Evolutionary conservation across 2,888 invertebrate genomes (phyloP), one percentile per base, ranked within the genome.

Genomic region (Achlya flavicornis): DNA sequence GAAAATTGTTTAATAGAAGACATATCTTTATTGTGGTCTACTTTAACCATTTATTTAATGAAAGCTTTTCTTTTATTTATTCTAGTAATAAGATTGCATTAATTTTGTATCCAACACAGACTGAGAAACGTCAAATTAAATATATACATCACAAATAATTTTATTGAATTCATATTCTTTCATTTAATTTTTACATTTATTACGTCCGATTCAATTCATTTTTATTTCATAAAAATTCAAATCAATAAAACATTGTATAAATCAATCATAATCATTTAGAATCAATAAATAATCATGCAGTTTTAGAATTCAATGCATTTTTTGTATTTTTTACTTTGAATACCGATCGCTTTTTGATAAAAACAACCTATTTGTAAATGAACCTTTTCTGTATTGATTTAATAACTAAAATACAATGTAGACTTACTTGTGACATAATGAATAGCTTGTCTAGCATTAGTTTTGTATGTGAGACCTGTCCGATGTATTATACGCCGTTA

Each of bases 391-490:
- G 19, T 53, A 53, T 53, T 53, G 53, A 19, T 53, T 53, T 53
- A 53, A 53, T n/a, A 10, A 19, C 19, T 53, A 53, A 19, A 70
- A 66, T 73, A 75, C 75, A 70, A 80, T 69, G 83, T 89, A 90
- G 89, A 80, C 80, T 26, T 83, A 86, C 77, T 83, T 89, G 90
- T 90, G 90, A 87, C 84, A 88, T 87, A 53, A 87, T 80, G 80
- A 79, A 84, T 92, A 92, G 93, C 92, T 92, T 91, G 85, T 84
- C 83, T 94, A 94, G 94, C 78, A 73, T 89, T 94, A 94, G 94
- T 94, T 94, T 94, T 94, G 91, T 94, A 94, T 94, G 94, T 94
- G 94, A 92, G 83, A 93, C 92, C 92, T 92, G 91, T 93, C 94
- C 94, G 89, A 89, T 94, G 94, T 94, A 94, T 85, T 87, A 94